Base-by-base conservation (phyloP, 92 coral and sea anemone genomes). In the Zoanthus gigantus region DNA sequence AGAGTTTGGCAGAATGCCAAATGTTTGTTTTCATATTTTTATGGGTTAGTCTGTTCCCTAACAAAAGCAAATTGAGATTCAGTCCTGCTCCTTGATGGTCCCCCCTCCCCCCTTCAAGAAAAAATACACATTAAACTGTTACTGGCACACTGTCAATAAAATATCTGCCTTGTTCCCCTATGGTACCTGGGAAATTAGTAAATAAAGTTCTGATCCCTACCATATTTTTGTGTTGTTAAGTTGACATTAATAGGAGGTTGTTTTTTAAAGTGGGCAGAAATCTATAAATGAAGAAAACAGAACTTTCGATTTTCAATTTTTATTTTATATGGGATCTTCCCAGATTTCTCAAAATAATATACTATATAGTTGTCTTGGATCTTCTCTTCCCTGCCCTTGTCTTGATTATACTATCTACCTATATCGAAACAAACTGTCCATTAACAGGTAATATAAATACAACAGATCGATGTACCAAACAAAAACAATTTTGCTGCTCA, bases 391-490 rank as follows among this genome's bases (percentile, higher is more conserved):
- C 66, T 58, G 66, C 18, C 66, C 66, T 58, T 58, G 66, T 58
- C 66, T 58, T 58, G 66, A 58, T 58, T 58, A 58, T 58, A 58
- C 66, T 58, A 58, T 58, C 66, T 58, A 58, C 66, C 18, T 58
- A 61, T 61, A 61, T 61, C 31, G 9, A 61, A 58, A 58, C 66
- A 58, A 58, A 58, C 66, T 58, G 66, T 58, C 66, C 66, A 58
- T 58, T 58, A 61, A 61, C 69, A 61, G 29, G 69, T 61, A 16
- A 16, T 16, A 61, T 61, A 61, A 61, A 61, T 61, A 61, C 69
- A 61, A 61, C 69, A 61, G 69, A 61, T 61, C 66, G 66, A 15
- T 58, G 69, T 61, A 61, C 69, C 69, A 61, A 61, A 61, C 69
- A 61, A 61, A 61, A 61, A 17, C 69, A 61, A 61, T 61, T 61